phyloP scores from a whole-genome alignment of 2,113 vertebrate species.

The Corythoichthys intestinalis region DNA sequence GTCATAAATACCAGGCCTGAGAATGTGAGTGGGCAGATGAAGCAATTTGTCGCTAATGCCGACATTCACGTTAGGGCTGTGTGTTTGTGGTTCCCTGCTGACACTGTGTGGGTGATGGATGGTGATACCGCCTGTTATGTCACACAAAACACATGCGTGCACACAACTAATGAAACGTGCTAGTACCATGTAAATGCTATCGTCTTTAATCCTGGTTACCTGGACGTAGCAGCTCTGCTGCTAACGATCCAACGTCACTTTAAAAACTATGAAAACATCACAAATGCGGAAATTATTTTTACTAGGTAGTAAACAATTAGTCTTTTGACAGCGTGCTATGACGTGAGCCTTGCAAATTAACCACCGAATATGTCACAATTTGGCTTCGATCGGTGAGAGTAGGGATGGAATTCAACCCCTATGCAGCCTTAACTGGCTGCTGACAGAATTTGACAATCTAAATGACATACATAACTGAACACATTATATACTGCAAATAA shows the following conservation, averaged over 20 bases:
- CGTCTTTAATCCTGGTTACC: constrained; percentile 21
- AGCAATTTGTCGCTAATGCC: constrained; percentile 33
- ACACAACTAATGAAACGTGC: constrained; percentile 48
- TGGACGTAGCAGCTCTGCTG: constrained; percentile 16
- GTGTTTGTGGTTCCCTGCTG: constrained; percentile 58
- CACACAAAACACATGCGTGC: constrained; percentile 42
- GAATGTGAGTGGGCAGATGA: constrained; percentile 32
- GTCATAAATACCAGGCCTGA: constrained; percentile 21
- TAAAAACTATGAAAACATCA: constrained; percentile 16
- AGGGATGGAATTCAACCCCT: no score
- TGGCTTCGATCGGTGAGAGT: no score
- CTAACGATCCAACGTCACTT: constrained; percentile 32
- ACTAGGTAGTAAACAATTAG: no score
- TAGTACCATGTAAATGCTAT: constrained; percentile 41
- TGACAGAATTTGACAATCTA: no score
- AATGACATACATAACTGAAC: no score
- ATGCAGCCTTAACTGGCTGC: no score
- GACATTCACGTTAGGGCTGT: constrained; percentile 29
- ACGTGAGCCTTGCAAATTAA: no score
- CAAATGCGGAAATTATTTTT: background rate
- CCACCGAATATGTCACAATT: no score
- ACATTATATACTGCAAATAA: no score
- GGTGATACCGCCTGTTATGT: constrained; percentile 64
- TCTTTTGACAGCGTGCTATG: no score
- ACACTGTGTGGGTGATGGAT: constrained; percentile 65